Evolutionary conservation across 2,888 invertebrate genomes (phyloP).

Genomic region (Molorchus minor): DNA sequence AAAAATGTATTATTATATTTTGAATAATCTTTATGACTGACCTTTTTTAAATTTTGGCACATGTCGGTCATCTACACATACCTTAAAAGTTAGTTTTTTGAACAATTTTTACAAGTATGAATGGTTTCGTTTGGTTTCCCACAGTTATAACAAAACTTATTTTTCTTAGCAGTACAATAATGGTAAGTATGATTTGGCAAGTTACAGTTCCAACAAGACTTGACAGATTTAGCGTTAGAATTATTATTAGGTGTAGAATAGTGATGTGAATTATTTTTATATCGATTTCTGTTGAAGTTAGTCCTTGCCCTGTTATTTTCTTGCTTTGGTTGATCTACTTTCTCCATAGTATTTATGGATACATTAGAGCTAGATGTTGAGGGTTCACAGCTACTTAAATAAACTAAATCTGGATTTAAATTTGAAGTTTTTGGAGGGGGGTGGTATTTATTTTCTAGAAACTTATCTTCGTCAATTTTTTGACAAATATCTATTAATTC

Average conservation of each 20-base stretch:
- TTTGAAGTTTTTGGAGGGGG: conserved; percentile 1
- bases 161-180: conserved; percentile 14
- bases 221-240: background rate
- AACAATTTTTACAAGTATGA: conserved; percentile 13
- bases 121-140: conserved; percentile 6
- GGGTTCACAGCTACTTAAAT: conserved; percentile 4
- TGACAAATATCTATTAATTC: conserved; percentile 2
- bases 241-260: too few relatives aligned
- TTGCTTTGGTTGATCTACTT: background rate
- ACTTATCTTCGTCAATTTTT: conserved; percentile 9
- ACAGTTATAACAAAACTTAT: conserved; percentile 20
- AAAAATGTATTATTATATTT: conserved; percentile 1
- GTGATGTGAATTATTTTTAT: too few relatives aligned
- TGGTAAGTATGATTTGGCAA: conserved; percentile 9
- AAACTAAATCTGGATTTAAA: conserved; percentile 6
- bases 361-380: conserved; percentile 5
- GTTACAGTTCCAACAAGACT: conserved; percentile 19
- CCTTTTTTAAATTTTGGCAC: conserved; percentile 1
- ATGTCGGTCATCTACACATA: background rate
- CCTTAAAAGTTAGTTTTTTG: conserved; percentile 8
- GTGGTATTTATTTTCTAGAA: conserved; percentile 8
- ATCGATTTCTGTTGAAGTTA: background rate
- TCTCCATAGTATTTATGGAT: conserved; percentile 1
- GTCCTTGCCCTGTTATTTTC: background rate
- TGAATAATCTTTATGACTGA: background rate